Conservation (phyloP, 2,113 vertebrate genomes). For the Chloropsis hardwickii region DNA sequence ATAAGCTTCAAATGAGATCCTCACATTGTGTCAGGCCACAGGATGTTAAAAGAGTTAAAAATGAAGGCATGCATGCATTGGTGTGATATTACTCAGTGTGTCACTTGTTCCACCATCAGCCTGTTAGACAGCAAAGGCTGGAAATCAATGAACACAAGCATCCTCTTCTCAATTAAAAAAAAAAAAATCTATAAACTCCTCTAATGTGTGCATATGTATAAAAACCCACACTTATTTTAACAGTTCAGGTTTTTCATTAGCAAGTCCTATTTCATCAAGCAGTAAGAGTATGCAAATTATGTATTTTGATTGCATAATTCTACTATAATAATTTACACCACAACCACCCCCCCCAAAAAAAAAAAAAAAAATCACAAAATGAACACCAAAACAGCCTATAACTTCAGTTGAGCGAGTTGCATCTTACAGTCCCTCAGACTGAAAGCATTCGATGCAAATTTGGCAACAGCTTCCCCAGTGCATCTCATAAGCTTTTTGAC, state of each 20-base stretch:
- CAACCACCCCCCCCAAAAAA: rapidly evolving
- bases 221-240: background rate
- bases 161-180: background rate
- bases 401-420: background rate
- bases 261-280: background rate
- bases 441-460: background rate
- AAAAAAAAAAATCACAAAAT: background rate
- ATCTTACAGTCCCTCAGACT: background rate
- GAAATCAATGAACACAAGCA: background rate
- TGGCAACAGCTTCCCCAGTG: background rate
- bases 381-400: background rate
- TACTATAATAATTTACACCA: background rate
- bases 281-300: background rate
- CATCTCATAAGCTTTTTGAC: background rate
- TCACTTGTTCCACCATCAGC: background rate
- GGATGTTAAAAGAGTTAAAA: background rate
- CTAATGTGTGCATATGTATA: rapidly evolving
- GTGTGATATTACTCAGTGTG: background rate
- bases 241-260: background rate
- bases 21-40: background rate
- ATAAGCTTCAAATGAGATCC: background rate
- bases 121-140: background rate
- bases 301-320: background rate
- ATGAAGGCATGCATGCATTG: background rate
- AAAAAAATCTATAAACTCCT: background rate